Conservation (phyloP, 2,113 vertebrate species). For the Panurus biarmicus region DNA sequence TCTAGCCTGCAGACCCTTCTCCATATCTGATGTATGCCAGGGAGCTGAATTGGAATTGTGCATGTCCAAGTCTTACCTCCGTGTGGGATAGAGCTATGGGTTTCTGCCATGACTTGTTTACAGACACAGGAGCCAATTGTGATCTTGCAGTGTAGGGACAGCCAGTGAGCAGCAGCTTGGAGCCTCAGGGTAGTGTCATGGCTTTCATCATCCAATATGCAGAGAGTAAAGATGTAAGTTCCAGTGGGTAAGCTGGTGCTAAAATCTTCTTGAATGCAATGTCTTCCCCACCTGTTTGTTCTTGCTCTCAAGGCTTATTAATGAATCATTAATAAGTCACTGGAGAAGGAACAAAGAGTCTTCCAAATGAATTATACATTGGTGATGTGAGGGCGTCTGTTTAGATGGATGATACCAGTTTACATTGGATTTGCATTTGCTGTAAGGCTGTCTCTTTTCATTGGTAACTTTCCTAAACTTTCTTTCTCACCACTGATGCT, state of each 20-base stretch:
- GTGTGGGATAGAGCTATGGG: background rate
- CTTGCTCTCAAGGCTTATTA: background rate
- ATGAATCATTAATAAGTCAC: constrained; percentile 25
- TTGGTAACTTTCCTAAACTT: background rate
- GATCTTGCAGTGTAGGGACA: background rate
- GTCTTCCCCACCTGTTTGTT: background rate
- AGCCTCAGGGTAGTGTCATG: background rate
- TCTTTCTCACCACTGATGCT: background rate
- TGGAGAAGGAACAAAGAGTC: background rate
- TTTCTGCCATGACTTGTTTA: background rate
- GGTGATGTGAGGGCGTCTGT: background rate
- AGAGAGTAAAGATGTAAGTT: background rate
- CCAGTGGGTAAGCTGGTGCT: background rate
- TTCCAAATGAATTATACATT: constrained; percentile 31
- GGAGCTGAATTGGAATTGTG: background rate
- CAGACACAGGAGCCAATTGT: fast-evolving
- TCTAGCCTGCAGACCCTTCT: background rate
- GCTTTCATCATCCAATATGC: background rate
- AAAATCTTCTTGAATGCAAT: background rate
- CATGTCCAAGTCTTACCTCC: background rate
- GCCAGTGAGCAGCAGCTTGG: background rate
- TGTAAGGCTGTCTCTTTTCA: background rate
- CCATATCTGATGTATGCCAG: background rate
- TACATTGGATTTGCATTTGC: background rate
- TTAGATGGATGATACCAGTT: background rate